Evolutionary conservation across 2,797 vertebrate genomes (phyloP).

Genomic region (Coccyzus lansbergi): DNA sequence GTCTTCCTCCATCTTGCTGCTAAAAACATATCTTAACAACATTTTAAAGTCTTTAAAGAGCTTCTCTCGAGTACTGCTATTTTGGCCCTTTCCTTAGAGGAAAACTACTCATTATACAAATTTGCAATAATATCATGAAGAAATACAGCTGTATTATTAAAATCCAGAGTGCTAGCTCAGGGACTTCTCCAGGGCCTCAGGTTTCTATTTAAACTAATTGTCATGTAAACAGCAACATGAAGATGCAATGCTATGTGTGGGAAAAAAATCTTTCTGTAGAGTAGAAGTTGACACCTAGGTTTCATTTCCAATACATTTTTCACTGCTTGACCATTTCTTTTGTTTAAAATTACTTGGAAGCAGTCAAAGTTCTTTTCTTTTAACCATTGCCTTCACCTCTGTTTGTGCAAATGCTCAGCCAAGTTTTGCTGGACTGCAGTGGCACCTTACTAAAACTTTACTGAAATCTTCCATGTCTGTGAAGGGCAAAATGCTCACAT

Average conservation of each 20-base stretch:
- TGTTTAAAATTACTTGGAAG: not conserved
- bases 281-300: not conserved
- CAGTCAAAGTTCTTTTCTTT: not conserved
- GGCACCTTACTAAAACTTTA: not conserved
- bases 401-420: not conserved
- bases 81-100: slow-evolving; percentile 65
- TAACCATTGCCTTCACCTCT: not conserved
- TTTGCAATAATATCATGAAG: slow-evolving; percentile 63
- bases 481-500: not conserved
- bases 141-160: slow-evolving; percentile 70
- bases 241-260: not conserved
- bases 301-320: not conserved
- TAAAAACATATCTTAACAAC: slow-evolving; percentile 54
- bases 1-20: slow-evolving; percentile 35
- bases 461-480: not conserved
- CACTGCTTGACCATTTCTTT: not conserved
- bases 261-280: not conserved
- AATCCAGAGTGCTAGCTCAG: slow-evolving; percentile 54
- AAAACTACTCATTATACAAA: slow-evolving; percentile 73
- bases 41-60: slow-evolving; percentile 64
- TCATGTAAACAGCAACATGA: slow-evolving; percentile 47
- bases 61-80: slow-evolving; percentile 41
- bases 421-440: not conserved
- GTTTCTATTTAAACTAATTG: slow-evolving; percentile 67
- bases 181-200: slow-evolving; percentile 47